Percentiles rank a stretch among this genome's conserved stretches.
Conservation (phyloP, 1,140 invertebrate genomes). For the Nylanderia fulva region DNA sequence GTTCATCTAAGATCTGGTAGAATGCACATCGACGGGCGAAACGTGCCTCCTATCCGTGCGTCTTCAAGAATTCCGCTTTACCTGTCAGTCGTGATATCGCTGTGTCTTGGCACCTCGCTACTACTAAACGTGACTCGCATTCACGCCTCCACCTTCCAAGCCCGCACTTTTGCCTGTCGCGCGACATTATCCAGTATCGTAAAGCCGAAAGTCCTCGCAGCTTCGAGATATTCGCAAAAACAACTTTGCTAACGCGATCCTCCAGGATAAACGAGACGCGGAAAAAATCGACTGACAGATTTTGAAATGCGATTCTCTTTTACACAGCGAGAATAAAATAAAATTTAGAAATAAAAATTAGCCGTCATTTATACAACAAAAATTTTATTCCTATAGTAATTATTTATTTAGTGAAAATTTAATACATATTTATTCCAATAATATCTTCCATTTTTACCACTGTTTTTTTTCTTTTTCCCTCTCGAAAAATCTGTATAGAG, state of each 20-base stretch:
- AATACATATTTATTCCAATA: too few relatives aligned
- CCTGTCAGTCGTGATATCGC: conserved; percentile 49
- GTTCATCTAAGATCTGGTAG: conserved; percentile 55
- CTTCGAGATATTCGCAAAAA: conserved; percentile 36
- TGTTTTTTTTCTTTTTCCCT: too few relatives aligned
- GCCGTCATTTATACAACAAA: too few relatives aligned
- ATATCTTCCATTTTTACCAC: too few relatives aligned
- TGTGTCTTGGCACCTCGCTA: conserved; percentile 22
- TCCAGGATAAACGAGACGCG: conserved; percentile 27
- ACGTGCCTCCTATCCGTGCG: conserved; percentile 22
- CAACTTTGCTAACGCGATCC: neutral
- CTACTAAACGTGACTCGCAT: conserved; percentile 59
- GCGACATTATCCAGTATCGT: conserved; percentile 49
- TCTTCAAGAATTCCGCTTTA: conserved; percentile 56
- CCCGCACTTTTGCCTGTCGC: conserved; percentile 44
- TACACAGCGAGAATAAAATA: too few relatives aligned
- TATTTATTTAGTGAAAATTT: too few relatives aligned
- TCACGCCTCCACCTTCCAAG: neutral
- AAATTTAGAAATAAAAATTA: too few relatives aligned
- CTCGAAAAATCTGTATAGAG: too few relatives aligned
- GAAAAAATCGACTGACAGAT: neutral
- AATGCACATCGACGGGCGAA: conserved; percentile 35
- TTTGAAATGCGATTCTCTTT: neutral
- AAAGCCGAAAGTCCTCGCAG: conserved; percentile 36
- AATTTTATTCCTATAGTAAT: too few relatives aligned